Conservation (phyloP, 2,797 vertebrate species). For the Pseudomugil gertrudae region DNA sequence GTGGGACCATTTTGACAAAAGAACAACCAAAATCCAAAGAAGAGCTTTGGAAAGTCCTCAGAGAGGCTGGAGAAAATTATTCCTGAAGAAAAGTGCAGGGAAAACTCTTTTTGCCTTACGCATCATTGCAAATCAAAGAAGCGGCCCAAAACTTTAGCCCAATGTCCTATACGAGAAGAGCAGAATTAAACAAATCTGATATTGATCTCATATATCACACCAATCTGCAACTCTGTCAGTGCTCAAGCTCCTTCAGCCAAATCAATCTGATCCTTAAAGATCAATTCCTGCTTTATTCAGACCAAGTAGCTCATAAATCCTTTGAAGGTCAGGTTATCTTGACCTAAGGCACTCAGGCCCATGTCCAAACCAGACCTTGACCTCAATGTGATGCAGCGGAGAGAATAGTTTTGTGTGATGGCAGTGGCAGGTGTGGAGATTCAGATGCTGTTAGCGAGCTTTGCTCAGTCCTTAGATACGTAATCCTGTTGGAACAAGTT, state of each 20-base stretch:
- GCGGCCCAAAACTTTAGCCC: too few species aligned
- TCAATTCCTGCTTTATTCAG: neutral
- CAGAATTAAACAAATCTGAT: too few species aligned
- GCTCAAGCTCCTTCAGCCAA: neutral
- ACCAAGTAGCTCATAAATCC: neutral
- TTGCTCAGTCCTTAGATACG: neutral
- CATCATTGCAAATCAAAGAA: too few species aligned
- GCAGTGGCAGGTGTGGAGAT: neutral
- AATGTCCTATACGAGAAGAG: too few species aligned
- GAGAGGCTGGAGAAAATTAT: neutral
- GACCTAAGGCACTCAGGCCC: neutral
- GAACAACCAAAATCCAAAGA: neutral
- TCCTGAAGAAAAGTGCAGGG: too few species aligned
- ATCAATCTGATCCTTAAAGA: neutral
- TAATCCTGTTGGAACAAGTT: neutral
- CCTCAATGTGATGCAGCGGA: constrained; percentile 15
- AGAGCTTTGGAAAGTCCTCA: neutral
- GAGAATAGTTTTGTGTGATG: neutral
- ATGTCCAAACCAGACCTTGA: neutral
- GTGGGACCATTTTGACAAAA: neutral
- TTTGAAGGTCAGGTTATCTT: neutral
- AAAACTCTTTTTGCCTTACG: neutral
- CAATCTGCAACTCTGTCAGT: neutral
- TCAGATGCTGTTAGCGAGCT: neutral
- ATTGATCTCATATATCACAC: neutral